phyloP scores from a whole-genome alignment of 2,797 vertebrate genomes.

The Spea hammondii region DNA sequence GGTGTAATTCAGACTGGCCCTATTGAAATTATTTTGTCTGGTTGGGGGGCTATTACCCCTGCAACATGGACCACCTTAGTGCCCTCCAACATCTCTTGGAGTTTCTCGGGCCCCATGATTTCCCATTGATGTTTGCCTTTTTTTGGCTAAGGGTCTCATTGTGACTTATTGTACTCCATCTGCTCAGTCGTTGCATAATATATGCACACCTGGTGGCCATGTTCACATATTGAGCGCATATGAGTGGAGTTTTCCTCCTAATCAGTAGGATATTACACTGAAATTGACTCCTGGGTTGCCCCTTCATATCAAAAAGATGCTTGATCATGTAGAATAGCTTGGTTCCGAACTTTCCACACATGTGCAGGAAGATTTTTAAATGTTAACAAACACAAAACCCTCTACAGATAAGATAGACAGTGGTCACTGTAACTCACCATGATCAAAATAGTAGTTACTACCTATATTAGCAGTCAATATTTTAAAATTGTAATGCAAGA shows the following conservation, averaged over 20 bases:
- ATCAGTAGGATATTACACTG: conserved; percentile 14
- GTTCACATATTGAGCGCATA: background rate
- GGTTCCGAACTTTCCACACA: conserved; percentile 19
- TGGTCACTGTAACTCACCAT: background rate
- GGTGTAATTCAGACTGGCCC: too few species aligned
- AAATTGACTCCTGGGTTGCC: background rate
- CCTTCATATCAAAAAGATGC: background rate
- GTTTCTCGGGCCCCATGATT: too few species aligned
- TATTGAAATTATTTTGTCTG: too few species aligned
- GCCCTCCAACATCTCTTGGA: too few species aligned
- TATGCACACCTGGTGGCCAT: background rate
- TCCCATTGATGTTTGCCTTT: too few species aligned
- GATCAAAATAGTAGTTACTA: too few species aligned
- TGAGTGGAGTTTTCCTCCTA: background rate
- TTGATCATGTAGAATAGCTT: conserved; percentile 12
- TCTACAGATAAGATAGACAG: conserved; percentile 10
- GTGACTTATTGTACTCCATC: background rate
- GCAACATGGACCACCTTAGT: too few species aligned
- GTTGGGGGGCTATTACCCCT: too few species aligned
- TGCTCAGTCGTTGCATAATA: background rate
- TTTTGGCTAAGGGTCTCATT: too few species aligned
- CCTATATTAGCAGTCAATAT: too few species aligned
- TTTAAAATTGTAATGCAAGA: too few species aligned
- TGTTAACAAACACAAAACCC: background rate
- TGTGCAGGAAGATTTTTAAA: conserved; percentile 20